phyloP scores from a whole-genome alignment of 2,113 vertebrate species.

The Ranitomeya variabilis region DNA sequence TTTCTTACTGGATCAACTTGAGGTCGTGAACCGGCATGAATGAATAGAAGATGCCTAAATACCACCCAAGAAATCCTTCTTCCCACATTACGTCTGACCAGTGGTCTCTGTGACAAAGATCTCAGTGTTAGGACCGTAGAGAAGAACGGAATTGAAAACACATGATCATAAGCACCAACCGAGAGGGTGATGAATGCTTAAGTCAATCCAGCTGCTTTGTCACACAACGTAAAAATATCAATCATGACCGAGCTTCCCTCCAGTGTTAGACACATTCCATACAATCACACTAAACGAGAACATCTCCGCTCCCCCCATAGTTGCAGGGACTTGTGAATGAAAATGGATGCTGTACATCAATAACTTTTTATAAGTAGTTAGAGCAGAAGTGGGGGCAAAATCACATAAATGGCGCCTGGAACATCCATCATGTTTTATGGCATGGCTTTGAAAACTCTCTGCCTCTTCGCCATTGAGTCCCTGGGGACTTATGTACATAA shows the following conservation, averaged over 20 bases:
- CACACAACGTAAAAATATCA: slow-evolving; percentile 53
- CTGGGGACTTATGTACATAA: slow-evolving; percentile 6
- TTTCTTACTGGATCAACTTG: neutral
- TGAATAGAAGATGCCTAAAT: slow-evolving; percentile 2
- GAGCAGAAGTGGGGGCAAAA: neutral
- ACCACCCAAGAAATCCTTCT: slow-evolving; percentile 30
- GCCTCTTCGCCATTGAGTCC: slow-evolving; percentile 2
- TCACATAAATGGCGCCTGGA: slow-evolving; percentile 35
- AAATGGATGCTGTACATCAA: slow-evolving; percentile 45
- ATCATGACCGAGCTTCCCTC: slow-evolving; percentile 28
- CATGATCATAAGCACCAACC: slow-evolving; percentile 4
- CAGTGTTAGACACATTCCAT: slow-evolving; percentile 28
- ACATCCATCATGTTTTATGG: slow-evolving; percentile 46
- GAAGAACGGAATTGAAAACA: slow-evolving; percentile 42
- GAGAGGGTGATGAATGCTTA: slow-evolving; percentile 28
- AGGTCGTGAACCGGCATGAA: neutral
- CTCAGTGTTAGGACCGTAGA: slow-evolving; percentile 29
- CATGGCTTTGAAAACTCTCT: neutral
- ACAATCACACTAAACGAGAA: slow-evolving; percentile 52
- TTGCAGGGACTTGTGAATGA: slow-evolving; percentile 34
- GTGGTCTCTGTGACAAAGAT: slow-evolving; percentile 37
- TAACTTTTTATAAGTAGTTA: neutral
- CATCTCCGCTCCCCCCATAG: slow-evolving; percentile 41
- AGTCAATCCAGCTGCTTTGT: slow-evolving; percentile 50
- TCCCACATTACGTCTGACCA: slow-evolving; percentile 28